Percentiles rank a stretch among this genome's conserved stretches.
Conservation (phyloP, 2,888 invertebrate genomes). For the Sminthurinus aureus region DNA sequence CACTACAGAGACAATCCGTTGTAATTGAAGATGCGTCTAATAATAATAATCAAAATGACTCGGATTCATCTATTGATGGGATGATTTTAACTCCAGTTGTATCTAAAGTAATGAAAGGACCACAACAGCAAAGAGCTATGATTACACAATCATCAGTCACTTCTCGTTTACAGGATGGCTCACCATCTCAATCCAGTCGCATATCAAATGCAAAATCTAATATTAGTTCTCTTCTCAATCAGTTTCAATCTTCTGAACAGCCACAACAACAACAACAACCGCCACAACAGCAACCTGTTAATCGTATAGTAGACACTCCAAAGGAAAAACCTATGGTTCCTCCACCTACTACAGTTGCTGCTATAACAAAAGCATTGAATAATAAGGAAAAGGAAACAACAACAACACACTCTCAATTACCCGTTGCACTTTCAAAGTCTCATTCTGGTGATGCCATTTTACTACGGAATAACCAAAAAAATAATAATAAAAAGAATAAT, state of each 20-base stretch:
- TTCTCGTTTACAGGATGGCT: constrained; percentile 38
- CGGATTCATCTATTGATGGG: constrained; percentile 25
- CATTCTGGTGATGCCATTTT: constrained; percentile 56
- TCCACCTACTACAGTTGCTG: not conserved
- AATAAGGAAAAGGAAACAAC: not conserved
- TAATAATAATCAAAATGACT: not conserved
- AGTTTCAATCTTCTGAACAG: constrained; percentile 41
- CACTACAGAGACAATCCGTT: constrained; percentile 4
- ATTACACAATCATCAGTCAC: constrained; percentile 63
- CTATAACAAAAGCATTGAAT: not conserved
- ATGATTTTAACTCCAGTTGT: constrained; percentile 65
- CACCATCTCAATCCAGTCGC: constrained; percentile 40
- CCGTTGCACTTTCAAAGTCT: constrained; percentile 55
- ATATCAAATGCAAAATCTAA: constrained; percentile 54
- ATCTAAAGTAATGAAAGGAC: constrained; percentile 77
- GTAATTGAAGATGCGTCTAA: constrained; percentile 16
- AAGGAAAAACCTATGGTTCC: not conserved
- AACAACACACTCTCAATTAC: not conserved
- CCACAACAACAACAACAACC: constrained; percentile 60
- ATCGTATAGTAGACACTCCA: not conserved
- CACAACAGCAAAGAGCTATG: constrained; percentile 76
- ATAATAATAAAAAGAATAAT: not conserved
- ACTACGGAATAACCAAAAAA: constrained; percentile 18
- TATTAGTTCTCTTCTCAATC: constrained; percentile 52
- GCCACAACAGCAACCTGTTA: constrained; percentile 55